Evolutionary conservation across 2,888 invertebrate genomes (phyloP), one percentile per base, ranked within the genome.

Genomic region (Apamea monoglypha): DNA sequence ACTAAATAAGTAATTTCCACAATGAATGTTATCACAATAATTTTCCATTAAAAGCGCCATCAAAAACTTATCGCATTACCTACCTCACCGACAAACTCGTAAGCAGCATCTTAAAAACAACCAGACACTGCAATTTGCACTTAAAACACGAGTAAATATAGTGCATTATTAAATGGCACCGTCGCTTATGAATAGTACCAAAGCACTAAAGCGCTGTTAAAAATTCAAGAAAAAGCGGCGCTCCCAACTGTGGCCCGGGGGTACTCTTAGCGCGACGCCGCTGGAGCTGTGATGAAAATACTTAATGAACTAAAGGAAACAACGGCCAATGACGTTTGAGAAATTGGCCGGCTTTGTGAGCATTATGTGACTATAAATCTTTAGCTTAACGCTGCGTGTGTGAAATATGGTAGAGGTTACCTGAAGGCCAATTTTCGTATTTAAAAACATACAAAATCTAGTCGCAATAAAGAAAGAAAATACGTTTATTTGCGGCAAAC

Each of bases 151-250:
- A 87, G 82, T 78, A 76, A 80, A 73, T 86, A 84, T 73, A 85
- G 82, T 84, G 81, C 76, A 83, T 82, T 85, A 84, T 84, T 77
- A 77, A 82, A 78, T 82, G 79, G 70, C 82, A 81, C 76, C 14
- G 68, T 78, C 90, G 88, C 91, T 92, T 90, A 85, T 89, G 90
- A 91, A 91, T 91, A 91, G 86, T 76, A 86, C 91, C 90, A 78
- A 76, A 85, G 89, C 92, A 93, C 92, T 93, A 93, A 91, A 91
- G 88, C 75, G 88, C 88, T 90, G 93, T 95, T 95, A 96, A 95
- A 95, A 95, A 95, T 96, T 95, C 95, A 95, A 94, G 94, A 94
- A 94, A 95, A 94, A 92, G 91, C 92, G 91, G 85, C 90, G 90
- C 85, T 85, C 90, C 92, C 94, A 94, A 94, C 94, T 95, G 95